A percentile compares a stretch with the other conserved stretches of the same genome.
Evolutionary conservation across 2,797 vertebrate genomes (phyloP).

Genomic region (Perodicticus potto): DNA sequence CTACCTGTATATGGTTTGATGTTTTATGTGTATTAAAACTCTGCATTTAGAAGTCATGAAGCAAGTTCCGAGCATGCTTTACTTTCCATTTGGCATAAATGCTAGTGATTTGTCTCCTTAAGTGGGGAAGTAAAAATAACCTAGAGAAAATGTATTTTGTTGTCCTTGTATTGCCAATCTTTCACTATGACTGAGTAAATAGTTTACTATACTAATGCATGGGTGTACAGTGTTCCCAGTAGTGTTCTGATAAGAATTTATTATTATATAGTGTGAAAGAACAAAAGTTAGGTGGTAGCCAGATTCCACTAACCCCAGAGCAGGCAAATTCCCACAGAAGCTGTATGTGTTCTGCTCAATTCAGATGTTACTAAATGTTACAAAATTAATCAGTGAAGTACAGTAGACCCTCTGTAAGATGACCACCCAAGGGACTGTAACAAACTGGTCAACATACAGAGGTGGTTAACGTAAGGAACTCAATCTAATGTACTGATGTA

Average conservation of each 20-base stretch:
- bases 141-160: background rate
- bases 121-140: background rate
- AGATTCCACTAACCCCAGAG: background rate
- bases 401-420: too few species aligned
- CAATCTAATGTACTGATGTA: too few species aligned
- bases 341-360: background rate
- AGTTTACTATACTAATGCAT: conserved; percentile 3
- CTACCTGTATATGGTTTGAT: fast-evolving
- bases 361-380: conserved; percentile 26
- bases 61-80: background rate
- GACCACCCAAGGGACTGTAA: too few species aligned
- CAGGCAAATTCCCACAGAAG: background rate
- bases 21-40: background rate
- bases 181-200: background rate
- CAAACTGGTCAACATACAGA: too few species aligned
- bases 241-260: conserved; percentile 35
- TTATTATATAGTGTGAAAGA: conserved; percentile 10
- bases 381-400: background rate
- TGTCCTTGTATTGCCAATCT: background rate
- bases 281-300: background rate
- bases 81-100: background rate
- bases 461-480: too few species aligned
- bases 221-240: background rate
- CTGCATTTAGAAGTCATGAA: background rate
- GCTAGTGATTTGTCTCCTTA: background rate